These are phyloP conservation scores for Dasysyrphus tricinctus DNA, from an alignment of 2,888 invertebrate species.

Conservation along the genomic window DNA sequence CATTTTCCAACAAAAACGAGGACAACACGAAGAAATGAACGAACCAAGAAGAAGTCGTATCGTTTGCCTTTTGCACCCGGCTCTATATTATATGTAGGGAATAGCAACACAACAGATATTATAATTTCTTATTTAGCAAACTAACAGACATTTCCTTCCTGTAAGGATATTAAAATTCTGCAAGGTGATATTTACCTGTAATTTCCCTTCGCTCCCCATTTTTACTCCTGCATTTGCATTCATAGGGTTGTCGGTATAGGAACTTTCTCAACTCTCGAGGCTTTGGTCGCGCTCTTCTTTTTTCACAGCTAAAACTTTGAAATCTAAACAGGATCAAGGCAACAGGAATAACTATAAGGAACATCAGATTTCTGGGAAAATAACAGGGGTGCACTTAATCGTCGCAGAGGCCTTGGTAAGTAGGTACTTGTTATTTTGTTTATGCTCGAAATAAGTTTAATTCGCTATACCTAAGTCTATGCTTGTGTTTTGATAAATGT, in stretches of 20 bases:
- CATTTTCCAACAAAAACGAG: constrained; percentile 21
- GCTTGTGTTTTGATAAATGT: no score
- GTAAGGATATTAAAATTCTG: constrained; percentile 71
- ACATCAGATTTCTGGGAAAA: not conserved
- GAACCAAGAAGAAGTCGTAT: constrained; percentile 30
- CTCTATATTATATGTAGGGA: constrained; percentile 6
- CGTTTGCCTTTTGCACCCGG: constrained; percentile 44
- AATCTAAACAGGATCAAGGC: constrained; percentile 50
- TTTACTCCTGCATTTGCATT: not conserved
- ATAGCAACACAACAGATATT: constrained; percentile 55
- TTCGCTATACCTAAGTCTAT: no score
- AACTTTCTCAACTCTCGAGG: constrained; percentile 12
- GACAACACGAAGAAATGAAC: constrained; percentile 6
- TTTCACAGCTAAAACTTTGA: constrained; percentile 19
- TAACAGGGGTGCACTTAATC: not conserved
- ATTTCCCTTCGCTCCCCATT: constrained; percentile 42
- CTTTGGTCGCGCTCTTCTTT: constrained; percentile 2
- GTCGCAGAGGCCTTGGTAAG: not conserved
- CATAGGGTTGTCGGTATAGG: not conserved
- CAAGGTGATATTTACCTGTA: constrained; percentile 72
- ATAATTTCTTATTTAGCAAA: constrained; percentile 74
- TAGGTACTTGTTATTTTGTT: no score
- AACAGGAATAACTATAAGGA: constrained; percentile 23
- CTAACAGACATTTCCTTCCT: constrained; percentile 73
- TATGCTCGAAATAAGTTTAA: no score